Base-by-base conservation (phyloP, 2,888 invertebrate species). In the Agrochola lychnidis region DNA sequence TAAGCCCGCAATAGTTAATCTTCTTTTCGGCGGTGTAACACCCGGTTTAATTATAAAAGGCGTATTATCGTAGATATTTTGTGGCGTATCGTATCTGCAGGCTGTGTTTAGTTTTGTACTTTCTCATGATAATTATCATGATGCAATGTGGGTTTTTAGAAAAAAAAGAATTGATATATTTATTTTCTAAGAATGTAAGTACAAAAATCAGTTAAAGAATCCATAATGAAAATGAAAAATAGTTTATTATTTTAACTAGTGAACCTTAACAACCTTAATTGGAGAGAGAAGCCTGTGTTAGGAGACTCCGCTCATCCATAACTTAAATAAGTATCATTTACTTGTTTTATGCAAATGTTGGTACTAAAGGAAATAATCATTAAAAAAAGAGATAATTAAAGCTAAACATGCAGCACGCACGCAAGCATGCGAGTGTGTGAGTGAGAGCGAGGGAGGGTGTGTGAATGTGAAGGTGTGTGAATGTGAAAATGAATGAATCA, bases 1-100 rank as follows among this genome's bases (percentile, higher is more conserved):
- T 88, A 88, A 89, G 88, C 89, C 88, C 89, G 89, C 88, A 87
- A 88, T 85, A 87, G 92, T 92, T 92, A 92, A 93, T 91, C 91
- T 91, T 90, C 91, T 90, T 91, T 92, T 89, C 89, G 88, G 81
- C 78, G 87, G 86, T 89, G 85, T 88, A 90, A 89, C 90, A 88
- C 84, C 83, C 81, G 85, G 86, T 90, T 91, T 90, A 90, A 92
- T 90, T 90, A 89, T 90, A 88, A 89, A 90, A 89, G 85, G 79
- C 78, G 82, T 78, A 86, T 87, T 86, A 88, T 81, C 75, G 74
- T 73, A 64, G 73, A 75, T 73, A 72, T 81, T 80, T 78, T 68
- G 66, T 62, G 59, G 56, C 69, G 62, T 78, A 70, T 77, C 62
- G 57, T 70, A 64, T 72, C 48, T 64, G 51, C 36, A 62, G 57